Evolutionary conservation across 2,888 invertebrate species (phyloP), one percentile per base, ranked within the genome.

Genomic region (Cerceris ruficornis): DNA sequence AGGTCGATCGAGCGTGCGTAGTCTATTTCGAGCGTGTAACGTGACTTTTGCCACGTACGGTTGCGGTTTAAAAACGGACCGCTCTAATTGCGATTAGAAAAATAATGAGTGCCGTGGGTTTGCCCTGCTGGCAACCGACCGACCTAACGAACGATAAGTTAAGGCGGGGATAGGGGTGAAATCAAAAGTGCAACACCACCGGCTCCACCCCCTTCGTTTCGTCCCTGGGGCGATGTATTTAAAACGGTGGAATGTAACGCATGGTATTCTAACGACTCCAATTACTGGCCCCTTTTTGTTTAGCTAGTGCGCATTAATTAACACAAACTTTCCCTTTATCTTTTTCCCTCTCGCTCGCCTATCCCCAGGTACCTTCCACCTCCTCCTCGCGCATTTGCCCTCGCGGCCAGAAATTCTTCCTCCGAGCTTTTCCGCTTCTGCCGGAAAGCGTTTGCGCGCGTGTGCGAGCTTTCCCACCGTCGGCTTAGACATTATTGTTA

Each of bases 221-320:
- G 28, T 28, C 28, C 28, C 28, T 28, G 28, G 28, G 28, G 28
- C 28, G 28, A 28, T 28, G 28, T 28, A 28, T 28, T 28, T 28
- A 28, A 28, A 28, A 28, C 28, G 28, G 28, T 28, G 28, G 2
- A 28, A 14, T 17, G 46, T 17, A 69, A 39, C 13, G 7, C 46
- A 46, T 17, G 15, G 14, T 39, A 62, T 54, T 64, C 59, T 64
- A 60, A 69, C 74, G 50, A 69, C 49, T 17, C 17, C 64, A 77
- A 77, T 81, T 75, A 64, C 64, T 57, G 46, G 61, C 58, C 13
- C 13, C 28, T 71, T 59, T 77, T 74, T 74, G 17, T 64, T 73
- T 75, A 42, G 39, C 50, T 49, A 60, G 61, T 58, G 13, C n/a
- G 58, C 67, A 73, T 70, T 74, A 82, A 76, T 81, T 82, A 71